Evolutionary conservation across 2,888 invertebrate genomes (phyloP).

Genomic region (Xestia ashworthii): DNA sequence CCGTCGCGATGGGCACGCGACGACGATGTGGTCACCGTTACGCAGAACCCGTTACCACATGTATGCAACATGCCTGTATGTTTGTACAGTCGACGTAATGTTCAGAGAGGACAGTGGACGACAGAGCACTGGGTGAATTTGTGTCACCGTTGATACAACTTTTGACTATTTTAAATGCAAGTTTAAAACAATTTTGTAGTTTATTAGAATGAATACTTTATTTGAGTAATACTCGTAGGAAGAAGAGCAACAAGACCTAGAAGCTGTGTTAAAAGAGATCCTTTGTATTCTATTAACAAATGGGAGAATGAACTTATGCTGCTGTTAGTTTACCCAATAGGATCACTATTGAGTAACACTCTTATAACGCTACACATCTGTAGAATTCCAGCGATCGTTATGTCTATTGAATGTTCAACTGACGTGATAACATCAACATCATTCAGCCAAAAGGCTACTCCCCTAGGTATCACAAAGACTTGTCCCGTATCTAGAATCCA

Average conservation of each 20-base stretch:
- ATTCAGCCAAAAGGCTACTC: background rate
- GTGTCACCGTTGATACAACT: background rate
- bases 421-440: background rate
- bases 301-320: background rate
- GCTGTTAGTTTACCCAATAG: background rate
- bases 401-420: background rate
- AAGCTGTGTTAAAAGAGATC: background rate
- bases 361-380: background rate
- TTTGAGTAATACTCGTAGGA: background rate
- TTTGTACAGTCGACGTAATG: conserved; percentile 36
- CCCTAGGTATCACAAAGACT: background rate
- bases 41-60: conserved; percentile 61
- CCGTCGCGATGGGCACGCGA: conserved; percentile 50
- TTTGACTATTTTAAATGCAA: background rate
- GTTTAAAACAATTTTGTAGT: background rate
- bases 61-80: conserved; percentile 24
- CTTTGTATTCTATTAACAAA: background rate
- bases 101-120: background rate
- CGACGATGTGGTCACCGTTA: conserved; percentile 63
- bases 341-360: too few relatives aligned
- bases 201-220: background rate
- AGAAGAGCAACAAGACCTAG: background rate
- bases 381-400: background rate
- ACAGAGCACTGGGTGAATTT: background rate
- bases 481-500: background rate